Evolutionary conservation across 1,140 invertebrate genomes (phyloP).

Genomic region (Gonioctena quinquepunctata): DNA sequence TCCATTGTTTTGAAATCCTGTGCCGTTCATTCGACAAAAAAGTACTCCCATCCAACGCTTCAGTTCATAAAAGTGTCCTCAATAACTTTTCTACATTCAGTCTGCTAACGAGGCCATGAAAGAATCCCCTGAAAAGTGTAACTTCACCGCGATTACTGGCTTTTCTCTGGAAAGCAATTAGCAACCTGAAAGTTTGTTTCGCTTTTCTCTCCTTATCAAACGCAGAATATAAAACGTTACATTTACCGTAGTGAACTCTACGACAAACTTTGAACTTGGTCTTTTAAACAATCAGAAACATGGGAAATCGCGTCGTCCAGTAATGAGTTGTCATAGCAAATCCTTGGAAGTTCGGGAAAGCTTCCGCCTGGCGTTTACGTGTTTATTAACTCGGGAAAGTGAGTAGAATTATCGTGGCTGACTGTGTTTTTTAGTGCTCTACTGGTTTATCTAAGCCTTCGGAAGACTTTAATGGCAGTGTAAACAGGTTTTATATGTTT

Average conservation of each 20-base stretch:
- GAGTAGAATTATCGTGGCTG: constrained; percentile 26
- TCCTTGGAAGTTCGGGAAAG: constrained; percentile 1
- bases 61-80: too few relatives aligned
- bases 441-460: constrained; percentile 28
- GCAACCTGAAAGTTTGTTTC: neutral
- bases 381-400: constrained; percentile 32
- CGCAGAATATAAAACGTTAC: neutral
- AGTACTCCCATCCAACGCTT: too few relatives aligned
- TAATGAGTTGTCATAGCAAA: constrained; percentile 7
- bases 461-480: constrained; percentile 27
- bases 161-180: neutral
- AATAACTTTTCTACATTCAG: too few relatives aligned
- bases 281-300: constrained; percentile 2
- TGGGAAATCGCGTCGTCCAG: neutral
- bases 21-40: too few relatives aligned
- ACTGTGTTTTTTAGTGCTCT: constrained; percentile 30
- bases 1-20: too few relatives aligned
- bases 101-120: neutral
- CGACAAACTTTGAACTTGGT: neutral
- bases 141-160: neutral
- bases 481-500: constrained; percentile 33
- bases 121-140: neutral
- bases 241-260: neutral
- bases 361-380: constrained; percentile 15
- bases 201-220: neutral